Percentiles rank a stretch among this genome's conserved stretches.
phyloP scores from a whole-genome alignment of 2,113 vertebrate species.

The Hassar affinis region DNA sequence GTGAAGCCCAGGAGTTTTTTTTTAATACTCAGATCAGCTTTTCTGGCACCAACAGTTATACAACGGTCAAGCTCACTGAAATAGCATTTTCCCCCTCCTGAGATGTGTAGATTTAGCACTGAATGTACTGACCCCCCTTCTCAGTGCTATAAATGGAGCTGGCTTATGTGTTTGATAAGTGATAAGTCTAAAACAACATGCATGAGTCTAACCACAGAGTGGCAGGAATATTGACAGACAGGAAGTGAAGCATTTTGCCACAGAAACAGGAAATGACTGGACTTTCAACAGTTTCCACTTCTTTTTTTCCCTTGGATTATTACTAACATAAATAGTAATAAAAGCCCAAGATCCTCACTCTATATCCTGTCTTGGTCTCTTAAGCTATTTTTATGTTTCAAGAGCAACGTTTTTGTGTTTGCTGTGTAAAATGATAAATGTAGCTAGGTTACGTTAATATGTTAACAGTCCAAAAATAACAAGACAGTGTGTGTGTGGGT shows the following conservation, averaged over 20 bases:
- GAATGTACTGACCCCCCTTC: too few species aligned
- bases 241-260: constrained; percentile 21
- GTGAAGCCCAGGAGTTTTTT: not conserved
- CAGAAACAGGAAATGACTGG: constrained; percentile 31
- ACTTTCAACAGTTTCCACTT: constrained; percentile 24
- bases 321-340: not conserved
- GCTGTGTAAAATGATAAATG: not conserved
- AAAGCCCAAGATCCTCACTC: not conserved
- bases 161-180: not conserved
- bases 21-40: not conserved
- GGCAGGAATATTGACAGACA: not conserved
- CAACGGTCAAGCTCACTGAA: not conserved
- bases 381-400: not conserved
- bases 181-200: not conserved
- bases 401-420: not conserved
- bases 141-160: not conserved
- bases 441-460: too few species aligned
- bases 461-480: not conserved
- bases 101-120: too few species aligned
- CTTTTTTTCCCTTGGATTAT: not conserved
- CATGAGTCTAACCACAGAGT: constrained; percentile 19
- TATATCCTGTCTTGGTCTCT: not conserved
- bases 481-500: not conserved
- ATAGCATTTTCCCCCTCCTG: not conserved
- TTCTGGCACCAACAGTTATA: not conserved